phyloP scores from a whole-genome alignment of 2,797 vertebrate species.

The Emys orbicularis region DNA sequence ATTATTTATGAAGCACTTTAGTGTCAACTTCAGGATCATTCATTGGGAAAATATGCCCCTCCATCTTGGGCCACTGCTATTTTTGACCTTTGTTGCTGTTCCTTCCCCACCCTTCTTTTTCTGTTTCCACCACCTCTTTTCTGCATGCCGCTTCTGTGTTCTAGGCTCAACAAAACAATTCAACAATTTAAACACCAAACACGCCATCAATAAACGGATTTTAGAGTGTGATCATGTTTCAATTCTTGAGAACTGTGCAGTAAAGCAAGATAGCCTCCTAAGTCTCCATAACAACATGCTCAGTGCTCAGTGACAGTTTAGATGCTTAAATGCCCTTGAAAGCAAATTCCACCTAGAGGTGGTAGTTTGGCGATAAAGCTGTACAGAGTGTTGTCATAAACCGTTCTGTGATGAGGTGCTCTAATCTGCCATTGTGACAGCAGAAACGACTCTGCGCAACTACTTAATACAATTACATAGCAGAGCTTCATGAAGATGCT shows the following conservation, averaged over 20 bases:
- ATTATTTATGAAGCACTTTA: neutral
- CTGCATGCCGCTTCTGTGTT: neutral
- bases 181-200: neutral
- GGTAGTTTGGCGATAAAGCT: neutral
- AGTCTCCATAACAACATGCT: neutral
- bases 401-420: neutral
- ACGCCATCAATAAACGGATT: neutral
- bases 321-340: constrained; percentile 36
- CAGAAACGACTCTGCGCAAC: neutral
- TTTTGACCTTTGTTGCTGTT: neutral
- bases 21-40: neutral
- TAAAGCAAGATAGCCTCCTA: neutral
- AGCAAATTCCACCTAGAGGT: neutral
- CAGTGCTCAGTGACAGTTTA: neutral
- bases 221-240: neutral
- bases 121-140: neutral
- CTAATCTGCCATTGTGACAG: fast-evolving
- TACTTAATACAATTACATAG: neutral
- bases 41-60: fast-evolving
- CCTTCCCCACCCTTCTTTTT: neutral
- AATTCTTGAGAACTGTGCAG: neutral
- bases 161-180: neutral
- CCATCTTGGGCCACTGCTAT: fast-evolving
- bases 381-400: fast-evolving
- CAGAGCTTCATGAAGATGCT: fast-evolving